Percentiles rank a stretch among this genome's conserved stretches.
phyloP scores from a whole-genome alignment of 1,140 invertebrate species.

The Anoplolepis gracilipes region DNA sequence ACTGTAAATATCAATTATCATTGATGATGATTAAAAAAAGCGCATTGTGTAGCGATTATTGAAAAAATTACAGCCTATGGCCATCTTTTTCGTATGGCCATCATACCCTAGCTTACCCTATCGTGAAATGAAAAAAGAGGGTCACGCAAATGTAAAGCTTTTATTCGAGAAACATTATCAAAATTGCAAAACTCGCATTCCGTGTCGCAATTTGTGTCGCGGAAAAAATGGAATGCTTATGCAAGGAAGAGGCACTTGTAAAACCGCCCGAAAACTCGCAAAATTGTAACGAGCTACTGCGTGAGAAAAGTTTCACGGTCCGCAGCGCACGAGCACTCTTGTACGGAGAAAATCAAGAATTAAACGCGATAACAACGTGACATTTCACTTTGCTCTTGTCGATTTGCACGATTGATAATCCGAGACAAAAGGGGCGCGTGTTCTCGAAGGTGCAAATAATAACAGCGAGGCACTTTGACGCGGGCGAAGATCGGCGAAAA shows the following conservation, averaged over 20 bases:
- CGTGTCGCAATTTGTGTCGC: background rate
- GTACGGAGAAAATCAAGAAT: constrained; percentile 28
- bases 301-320: background rate
- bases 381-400: background rate
- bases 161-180: too few species aligned
- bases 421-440: constrained; percentile 6
- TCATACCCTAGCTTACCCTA: too few species aligned
- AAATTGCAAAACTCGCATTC: background rate
- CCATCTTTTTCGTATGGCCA: too few species aligned
- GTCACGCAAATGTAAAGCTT: background rate
- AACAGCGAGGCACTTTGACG: constrained; percentile 19
- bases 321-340: background rate
- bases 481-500: constrained; percentile 54
- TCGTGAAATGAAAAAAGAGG: background rate
- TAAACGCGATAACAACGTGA: background rate
- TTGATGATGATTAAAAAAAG: too few species aligned
- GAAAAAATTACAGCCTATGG: too few species aligned
- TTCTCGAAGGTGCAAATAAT: constrained; percentile 41
- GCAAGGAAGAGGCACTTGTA: background rate
- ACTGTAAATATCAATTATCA: too few species aligned
- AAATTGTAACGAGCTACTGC: background rate
- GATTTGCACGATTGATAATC: constrained; percentile 31
- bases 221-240: background rate
- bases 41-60: too few species aligned
- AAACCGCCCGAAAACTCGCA: constrained; percentile 18